phyloP scores from a whole-genome alignment of 2,888 invertebrate species.

The Polyommatus iphigenia region DNA sequence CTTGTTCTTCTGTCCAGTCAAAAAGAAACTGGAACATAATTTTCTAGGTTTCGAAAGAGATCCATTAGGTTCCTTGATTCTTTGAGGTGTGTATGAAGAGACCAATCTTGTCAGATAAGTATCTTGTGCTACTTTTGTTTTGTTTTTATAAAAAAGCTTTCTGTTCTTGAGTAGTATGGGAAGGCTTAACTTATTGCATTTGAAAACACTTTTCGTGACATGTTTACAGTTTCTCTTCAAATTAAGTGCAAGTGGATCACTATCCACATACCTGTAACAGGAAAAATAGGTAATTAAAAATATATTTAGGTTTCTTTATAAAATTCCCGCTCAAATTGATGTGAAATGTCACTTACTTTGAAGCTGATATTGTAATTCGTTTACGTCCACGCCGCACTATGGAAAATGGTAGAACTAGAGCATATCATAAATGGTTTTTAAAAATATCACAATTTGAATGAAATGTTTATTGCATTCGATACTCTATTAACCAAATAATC shows the following conservation, averaged over 20 bases:
- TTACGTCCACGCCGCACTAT: too few relatives aligned
- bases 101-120: neutral
- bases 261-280: neutral
- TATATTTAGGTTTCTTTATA: neutral
- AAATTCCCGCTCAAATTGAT: neutral
- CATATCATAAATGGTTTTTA: too few relatives aligned
- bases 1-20: constrained; percentile 1
- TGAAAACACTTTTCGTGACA: neutral
- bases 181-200: neutral
- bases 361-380: too few relatives aligned
- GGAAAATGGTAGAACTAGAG: too few relatives aligned
- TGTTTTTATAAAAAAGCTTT: neutral
- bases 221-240: neutral
- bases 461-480: too few relatives aligned
- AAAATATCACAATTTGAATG: too few relatives aligned
- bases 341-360: too few relatives aligned
- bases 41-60: neutral
- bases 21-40: neutral
- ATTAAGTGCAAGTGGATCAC: neutral
- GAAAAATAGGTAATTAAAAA: neutral
- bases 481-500: too few relatives aligned
- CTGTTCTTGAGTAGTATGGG: neutral
- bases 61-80: neutral
- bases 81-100: neutral
- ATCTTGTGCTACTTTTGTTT: neutral